These are phyloP conservation scores for Musca domestica DNA, from an alignment of 1,140 invertebrate species.

Conservation along the genomic window DNA sequence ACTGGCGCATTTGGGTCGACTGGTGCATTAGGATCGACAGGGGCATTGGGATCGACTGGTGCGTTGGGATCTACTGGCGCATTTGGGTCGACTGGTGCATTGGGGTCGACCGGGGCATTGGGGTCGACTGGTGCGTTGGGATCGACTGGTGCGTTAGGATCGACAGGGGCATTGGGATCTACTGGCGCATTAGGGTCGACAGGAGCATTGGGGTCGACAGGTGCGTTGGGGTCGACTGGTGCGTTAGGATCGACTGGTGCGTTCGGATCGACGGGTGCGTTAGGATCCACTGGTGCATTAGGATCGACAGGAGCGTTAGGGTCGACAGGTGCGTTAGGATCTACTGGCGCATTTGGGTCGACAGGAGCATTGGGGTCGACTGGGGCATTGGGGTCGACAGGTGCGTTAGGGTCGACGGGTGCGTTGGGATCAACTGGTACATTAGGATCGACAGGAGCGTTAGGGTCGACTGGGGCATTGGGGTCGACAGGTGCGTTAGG, in stretches of 20 bases:
- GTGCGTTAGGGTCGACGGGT: constrained; percentile 7
- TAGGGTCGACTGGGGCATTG: constrained; percentile 6
- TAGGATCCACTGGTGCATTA: constrained; percentile 20
- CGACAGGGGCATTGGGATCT: neutral
- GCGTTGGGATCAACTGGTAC: constrained; percentile 19
- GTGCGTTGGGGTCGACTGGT: constrained; percentile 6
- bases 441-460: constrained; percentile 15
- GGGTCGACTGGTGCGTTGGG: constrained; percentile 12
- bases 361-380: constrained; percentile 6
- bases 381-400: neutral
- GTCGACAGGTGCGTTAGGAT: constrained; percentile 28
- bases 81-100: constrained; percentile 8
- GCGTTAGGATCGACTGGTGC: constrained; percentile 24
- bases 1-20: constrained; percentile 13
- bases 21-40: constrained; percentile 23
- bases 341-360: constrained; percentile 17
- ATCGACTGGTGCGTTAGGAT: constrained; percentile 11
- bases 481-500: constrained; percentile 20
- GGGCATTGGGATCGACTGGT: constrained; percentile 13
- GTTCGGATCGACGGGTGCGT: constrained; percentile 13
- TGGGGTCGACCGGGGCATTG: neutral
- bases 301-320: constrained; percentile 26
- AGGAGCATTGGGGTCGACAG: constrained; percentile 2
- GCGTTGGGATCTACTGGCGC: neutral
- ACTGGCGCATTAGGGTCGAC: constrained; percentile 29